Evolutionary conservation across 2,797 vertebrate genomes (phyloP).

Genomic region (Falco naumanni): DNA sequence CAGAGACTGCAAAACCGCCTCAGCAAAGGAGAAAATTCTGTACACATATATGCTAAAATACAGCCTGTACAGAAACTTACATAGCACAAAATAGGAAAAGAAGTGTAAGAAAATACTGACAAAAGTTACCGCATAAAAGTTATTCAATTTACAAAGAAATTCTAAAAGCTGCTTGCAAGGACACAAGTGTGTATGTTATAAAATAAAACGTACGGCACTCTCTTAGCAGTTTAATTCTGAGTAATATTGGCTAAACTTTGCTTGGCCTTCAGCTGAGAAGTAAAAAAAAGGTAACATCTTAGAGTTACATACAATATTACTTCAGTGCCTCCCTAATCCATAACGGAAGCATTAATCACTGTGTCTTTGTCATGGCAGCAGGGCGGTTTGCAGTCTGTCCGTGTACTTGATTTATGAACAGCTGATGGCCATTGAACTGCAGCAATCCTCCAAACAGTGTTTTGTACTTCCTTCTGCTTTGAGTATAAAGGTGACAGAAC

Average conservation of each 20-base stretch:
- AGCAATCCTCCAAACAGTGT: background rate
- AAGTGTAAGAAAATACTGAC: background rate
- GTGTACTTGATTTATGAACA: constrained; percentile 53
- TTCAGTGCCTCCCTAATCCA: constrained; percentile 32
- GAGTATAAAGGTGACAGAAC: background rate
- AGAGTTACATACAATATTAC: background rate
- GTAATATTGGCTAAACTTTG: background rate
- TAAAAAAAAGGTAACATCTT: background rate
- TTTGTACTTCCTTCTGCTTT: background rate
- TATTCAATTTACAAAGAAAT: background rate
- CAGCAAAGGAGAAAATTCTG: background rate
- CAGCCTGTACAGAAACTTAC: background rate
- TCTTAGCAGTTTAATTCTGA: background rate
- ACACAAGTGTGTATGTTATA: background rate
- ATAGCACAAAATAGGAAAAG: background rate
- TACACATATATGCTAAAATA: background rate
- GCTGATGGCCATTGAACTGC: constrained; percentile 55
- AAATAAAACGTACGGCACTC: background rate
- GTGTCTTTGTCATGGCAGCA: constrained; percentile 41
- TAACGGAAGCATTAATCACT: constrained; percentile 49
- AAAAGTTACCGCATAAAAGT: background rate
- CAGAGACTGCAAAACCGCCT: background rate
- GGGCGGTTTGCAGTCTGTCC: constrained; percentile 37
- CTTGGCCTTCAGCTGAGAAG: constrained; percentile 26
- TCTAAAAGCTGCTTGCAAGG: background rate